These are phyloP conservation scores for Ornithoptera alexandrae DNA, from an alignment of 2,888 invertebrate genomes.

Conservation along the genomic window DNA sequence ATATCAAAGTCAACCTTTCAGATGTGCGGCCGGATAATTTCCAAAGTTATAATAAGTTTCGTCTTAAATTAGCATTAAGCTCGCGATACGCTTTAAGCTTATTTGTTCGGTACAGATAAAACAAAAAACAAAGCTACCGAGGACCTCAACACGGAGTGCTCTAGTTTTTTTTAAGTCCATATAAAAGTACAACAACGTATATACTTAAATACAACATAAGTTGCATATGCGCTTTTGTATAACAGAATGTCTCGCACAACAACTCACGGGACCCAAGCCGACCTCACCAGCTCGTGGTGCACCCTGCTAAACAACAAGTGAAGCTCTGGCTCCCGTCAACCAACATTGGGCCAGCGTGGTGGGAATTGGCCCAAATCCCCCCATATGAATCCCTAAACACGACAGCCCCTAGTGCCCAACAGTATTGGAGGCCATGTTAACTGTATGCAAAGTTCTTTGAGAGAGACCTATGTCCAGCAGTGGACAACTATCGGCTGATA, in stretches of 20 bases:
- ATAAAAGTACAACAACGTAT: background rate
- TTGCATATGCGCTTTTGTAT: too few relatives aligned
- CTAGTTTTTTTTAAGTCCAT: background rate
- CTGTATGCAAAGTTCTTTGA: background rate
- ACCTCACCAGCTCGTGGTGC: too few relatives aligned
- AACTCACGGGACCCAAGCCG: too few relatives aligned
- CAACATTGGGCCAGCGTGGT: too few relatives aligned
- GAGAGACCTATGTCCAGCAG: too few relatives aligned
- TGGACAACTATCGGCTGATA: too few relatives aligned
- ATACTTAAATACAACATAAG: background rate
- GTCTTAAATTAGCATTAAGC: conserved; percentile 26
- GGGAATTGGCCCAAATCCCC: background rate
- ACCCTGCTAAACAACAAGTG: too few relatives aligned
- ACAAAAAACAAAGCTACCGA: background rate
- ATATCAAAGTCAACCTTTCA: conserved; percentile 20
- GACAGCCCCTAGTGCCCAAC: background rate
- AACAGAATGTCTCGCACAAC: too few relatives aligned
- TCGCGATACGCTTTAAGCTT: conserved; percentile 20
- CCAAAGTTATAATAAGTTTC: conserved; percentile 30
- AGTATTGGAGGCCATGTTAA: background rate
- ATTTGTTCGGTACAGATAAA: background rate
- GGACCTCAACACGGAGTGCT: background rate
- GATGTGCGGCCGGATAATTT: conserved; percentile 26
- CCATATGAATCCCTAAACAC: too few relatives aligned
- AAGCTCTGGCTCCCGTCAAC: too few relatives aligned